Percentiles rank a stretch among this genome's conserved stretches.
phyloP scores from a whole-genome alignment of 2,113 vertebrate genomes.

The Tonatia bakeri region DNA sequence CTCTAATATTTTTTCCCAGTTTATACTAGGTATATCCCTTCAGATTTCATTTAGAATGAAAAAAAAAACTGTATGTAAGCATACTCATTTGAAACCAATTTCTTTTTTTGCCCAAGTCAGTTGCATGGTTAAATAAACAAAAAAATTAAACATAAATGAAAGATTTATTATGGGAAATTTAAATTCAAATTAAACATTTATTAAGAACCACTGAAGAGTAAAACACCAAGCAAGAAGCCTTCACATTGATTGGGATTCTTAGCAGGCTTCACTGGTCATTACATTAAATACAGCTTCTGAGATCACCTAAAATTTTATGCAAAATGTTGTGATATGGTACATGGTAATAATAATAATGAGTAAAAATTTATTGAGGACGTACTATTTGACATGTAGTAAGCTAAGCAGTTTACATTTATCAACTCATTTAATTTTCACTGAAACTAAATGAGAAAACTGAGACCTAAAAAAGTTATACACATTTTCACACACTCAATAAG shows the following conservation, averaged over 20 bases:
- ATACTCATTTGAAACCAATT: neutral
- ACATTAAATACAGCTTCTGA: neutral
- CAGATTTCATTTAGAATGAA: neutral
- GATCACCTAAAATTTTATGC: neutral
- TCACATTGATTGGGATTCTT: neutral
- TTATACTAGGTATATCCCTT: neutral
- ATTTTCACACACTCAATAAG: neutral
- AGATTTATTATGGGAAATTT: neutral
- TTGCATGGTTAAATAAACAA: neutral
- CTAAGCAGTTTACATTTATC: neutral
- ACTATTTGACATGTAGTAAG: neutral
- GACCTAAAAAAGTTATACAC: neutral
- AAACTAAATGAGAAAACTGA: neutral
- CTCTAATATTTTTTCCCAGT: neutral
- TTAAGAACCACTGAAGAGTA: neutral
- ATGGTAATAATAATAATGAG: neutral
- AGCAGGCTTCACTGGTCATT: neutral
- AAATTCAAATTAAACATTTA: constrained; percentile 45
- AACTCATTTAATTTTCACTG: constrained; percentile 4
- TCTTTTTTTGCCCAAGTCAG: neutral
- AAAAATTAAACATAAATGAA: neutral
- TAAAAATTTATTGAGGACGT: neutral
- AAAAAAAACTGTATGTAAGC: neutral
- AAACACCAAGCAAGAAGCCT: neutral
- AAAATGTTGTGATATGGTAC: neutral